A percentile compares a stretch with the other conserved stretches of the same genome.
phyloP scores from a whole-genome alignment of 2,888 invertebrate species.

The Pterostichus madidus region DNA sequence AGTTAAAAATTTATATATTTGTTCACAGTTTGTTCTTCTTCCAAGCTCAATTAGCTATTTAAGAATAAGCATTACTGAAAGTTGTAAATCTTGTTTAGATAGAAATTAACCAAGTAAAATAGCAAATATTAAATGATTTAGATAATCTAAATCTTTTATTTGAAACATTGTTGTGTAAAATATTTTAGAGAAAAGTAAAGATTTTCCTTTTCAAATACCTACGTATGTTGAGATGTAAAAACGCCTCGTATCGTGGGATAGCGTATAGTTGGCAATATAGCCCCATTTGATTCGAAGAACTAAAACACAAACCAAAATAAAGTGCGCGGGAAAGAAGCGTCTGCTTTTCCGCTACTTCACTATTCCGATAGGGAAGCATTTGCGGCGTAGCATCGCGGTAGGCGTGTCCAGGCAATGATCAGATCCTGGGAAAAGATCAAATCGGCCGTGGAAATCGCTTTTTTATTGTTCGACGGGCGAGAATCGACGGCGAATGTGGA shows the following conservation, averaged over 20 bases:
- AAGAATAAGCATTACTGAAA: too few relatives aligned
- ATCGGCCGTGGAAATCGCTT: constrained; percentile 62
- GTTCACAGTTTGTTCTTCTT: too few relatives aligned
- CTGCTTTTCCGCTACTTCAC: constrained; percentile 1
- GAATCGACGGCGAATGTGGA: constrained; percentile 48
- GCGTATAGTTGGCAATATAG: constrained; percentile 12
- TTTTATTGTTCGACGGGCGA: constrained; percentile 62
- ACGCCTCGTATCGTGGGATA: neutral
- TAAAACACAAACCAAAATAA: constrained; percentile 55
- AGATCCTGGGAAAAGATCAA: constrained; percentile 61
- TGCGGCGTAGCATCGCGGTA: constrained; percentile 29
- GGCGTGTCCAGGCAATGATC: constrained; percentile 62
- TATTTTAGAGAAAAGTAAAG: too few relatives aligned
- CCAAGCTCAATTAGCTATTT: too few relatives aligned
- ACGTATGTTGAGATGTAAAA: neutral
- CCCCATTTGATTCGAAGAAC: constrained; percentile 41
- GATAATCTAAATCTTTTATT: too few relatives aligned
- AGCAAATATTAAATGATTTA: too few relatives aligned
- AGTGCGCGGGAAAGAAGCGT: constrained; percentile 42
- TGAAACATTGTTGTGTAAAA: too few relatives aligned
- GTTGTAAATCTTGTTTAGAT: too few relatives aligned
- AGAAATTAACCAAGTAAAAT: too few relatives aligned
- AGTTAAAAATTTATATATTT: too few relatives aligned
- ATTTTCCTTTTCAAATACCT: neutral
- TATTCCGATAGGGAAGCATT: constrained; percentile 47